phyloP scores from a whole-genome alignment of 2,113 vertebrate species.

The human region DNA sequence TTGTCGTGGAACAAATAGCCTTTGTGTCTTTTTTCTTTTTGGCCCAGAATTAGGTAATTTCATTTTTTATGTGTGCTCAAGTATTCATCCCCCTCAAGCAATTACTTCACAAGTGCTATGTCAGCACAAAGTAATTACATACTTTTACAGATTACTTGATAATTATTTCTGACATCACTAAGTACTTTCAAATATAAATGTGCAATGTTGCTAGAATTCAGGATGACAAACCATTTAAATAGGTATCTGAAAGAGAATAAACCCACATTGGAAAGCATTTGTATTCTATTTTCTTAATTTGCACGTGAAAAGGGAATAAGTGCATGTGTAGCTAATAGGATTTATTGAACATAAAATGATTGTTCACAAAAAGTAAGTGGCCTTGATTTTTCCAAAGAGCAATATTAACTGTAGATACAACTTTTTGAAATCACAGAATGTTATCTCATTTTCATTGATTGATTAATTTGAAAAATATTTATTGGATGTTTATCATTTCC shows the following conservation, averaged over 20 bases:
- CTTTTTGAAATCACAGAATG: neutral
- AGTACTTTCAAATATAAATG: conserved; percentile 49
- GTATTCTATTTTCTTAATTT: conserved; percentile 18
- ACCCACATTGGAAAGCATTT: neutral
- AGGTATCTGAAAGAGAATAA: neutral
- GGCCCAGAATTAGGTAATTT: neutral
- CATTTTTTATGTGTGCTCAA: neutral
- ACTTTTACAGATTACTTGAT: conserved; percentile 61
- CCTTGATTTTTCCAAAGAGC: neutral
- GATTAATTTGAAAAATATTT: neutral
- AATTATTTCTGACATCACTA: conserved; percentile 69
- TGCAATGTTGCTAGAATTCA: neutral
- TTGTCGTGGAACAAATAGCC: conserved; percentile 4
- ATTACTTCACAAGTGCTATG: conserved; percentile 42
- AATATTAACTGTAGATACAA: neutral
- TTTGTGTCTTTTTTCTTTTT: neutral
- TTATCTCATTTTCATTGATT: neutral
- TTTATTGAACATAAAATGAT: neutral
- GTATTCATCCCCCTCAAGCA: conserved; percentile 56
- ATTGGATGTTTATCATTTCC: neutral
- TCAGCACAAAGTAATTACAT: conserved; percentile 51
- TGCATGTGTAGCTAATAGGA: neutral
- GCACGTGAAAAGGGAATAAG: neutral
- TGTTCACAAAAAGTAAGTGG: neutral
- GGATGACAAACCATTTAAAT: neutral